Evolutionary conservation across 2,888 invertebrate genomes (phyloP), one percentile per base, ranked within the genome.

Genomic region (Archips xylosteana): DNA sequence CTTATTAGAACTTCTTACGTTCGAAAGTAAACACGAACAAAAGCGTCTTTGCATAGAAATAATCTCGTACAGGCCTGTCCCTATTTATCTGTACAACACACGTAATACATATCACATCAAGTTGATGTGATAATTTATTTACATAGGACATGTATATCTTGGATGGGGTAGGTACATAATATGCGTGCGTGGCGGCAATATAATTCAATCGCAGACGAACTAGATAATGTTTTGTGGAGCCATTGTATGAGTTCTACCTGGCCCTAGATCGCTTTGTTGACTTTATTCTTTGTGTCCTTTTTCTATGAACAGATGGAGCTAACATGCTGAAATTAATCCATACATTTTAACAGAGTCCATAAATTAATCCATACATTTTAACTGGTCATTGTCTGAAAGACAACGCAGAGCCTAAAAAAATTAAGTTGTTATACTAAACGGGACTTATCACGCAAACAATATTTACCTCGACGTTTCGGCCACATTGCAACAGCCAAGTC

Each of bases 31-130:
- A 12, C 12, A 12, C 1, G 45, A 12, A 45, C 12, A 12, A 45
- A 45, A 45, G 45, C 12, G 45, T 45, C 42, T 47, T 4, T 12
- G 12, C 3, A n/a, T 51, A 3, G n/a, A 51, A 51, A n/a, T 3
- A 51, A 51, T 51, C n/a, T n/a, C n/a, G 13, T 51, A n/a, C 51
- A 13, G 2, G n/a, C 4, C 54, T 15, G 13, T 54, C 8, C 23
- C 54, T 15, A 54, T 23, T 54, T 54, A 9, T 15, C 2, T 54
- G 23, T 54, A 23, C 15, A 2, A 54, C 54, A 23, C 54, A 54
- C 54, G 54, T 54, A 54, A 54, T 23, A 54, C 54, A 23, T 54
- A 54, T 15, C 54, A 54, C 54, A 54, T 54, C 15, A 54, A 23
- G 23, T 54, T 23, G 8, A 54, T 54, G 54, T 23, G 54, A 54